Base-by-base conservation (phyloP, 2,113 vertebrate genomes). In the Dascyllus trimaculatus region DNA sequence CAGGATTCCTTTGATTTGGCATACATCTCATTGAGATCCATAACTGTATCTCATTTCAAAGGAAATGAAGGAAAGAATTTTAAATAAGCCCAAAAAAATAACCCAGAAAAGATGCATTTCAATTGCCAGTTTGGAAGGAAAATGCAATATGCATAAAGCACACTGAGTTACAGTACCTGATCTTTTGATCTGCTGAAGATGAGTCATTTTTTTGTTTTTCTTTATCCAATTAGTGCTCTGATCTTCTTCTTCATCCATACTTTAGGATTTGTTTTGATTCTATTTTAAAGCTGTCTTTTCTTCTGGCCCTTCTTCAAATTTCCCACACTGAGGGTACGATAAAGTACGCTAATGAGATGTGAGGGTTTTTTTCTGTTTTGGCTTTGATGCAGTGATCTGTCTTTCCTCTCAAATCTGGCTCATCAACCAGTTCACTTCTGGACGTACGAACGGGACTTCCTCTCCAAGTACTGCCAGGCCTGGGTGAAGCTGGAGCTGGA, bases 401-500 rank as follows among this genome's bases (percentile, higher is more conserved):
- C 51, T 75, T 63, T 70, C 11, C 35, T 73, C 9, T 49, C 21
- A 5, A 18, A 60, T 75, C 24, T 60, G 69, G 0, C 54, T 75
- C 14, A 1, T 65, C 58, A 43, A 49, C 40, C 70, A 95, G 95
- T 94, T 80, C 93, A 95, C 85, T 93, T 95, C 88, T 95, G 93
- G 91, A 90, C 85, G 0, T 95, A 94, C 9, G 93, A 94, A 18
- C 84, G 52, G 17, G 91, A 92, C 65, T 94, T 95, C 73, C 85
- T 95, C 63, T 88, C 87, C 19, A 89, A 94, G 81, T 95, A 95
- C 83, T 95, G 95, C 75, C 93, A 94, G 86, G 90, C 91, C 46
- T 95, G 94, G 92, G 87, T 95, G 49, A 81, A 80, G 57, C 82
- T 95, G 86, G 95, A 95, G 80, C 92, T 95, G 78, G 94, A 95